A percentile compares a stretch with the other conserved stretches of the same genome.
These are phyloP conservation scores for Echinometra lucunter DNA, from an alignment of 53 echinoderm and acorn worm species.

Conservation along the genomic window DNA sequence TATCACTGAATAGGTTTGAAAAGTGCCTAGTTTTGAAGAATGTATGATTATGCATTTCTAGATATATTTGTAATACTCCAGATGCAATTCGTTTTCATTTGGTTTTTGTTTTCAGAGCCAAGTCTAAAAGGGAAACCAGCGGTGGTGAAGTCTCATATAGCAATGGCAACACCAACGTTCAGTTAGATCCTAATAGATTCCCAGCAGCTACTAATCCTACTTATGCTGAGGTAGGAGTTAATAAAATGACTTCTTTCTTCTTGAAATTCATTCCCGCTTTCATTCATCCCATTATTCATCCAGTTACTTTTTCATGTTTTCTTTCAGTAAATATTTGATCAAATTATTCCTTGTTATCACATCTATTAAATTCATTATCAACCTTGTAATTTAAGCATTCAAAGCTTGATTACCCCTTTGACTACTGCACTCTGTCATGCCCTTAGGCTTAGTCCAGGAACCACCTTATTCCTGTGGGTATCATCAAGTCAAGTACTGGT, in stretches of 20 bases:
- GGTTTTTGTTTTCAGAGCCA: constrained; percentile 30
- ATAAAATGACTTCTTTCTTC: background rate
- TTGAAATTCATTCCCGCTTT: background rate
- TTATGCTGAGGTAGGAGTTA: constrained; percentile 41
- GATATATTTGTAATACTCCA: too few relatives aligned
- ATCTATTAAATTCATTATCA: too few relatives aligned
- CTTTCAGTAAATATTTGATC: too few relatives aligned
- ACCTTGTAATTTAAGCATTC: too few relatives aligned
- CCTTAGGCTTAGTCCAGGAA: too few relatives aligned
- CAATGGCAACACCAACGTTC: constrained; percentile 56
- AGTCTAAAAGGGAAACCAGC: constrained; percentile 52
- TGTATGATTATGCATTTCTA: background rate
- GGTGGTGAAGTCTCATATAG: constrained; percentile 44
- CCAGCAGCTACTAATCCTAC: constrained; percentile 46
- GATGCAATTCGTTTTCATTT: too few relatives aligned
- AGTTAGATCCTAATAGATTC: constrained; percentile 41
- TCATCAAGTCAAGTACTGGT: too few relatives aligned
- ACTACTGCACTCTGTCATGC: too few relatives aligned
- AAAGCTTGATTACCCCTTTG: too few relatives aligned
- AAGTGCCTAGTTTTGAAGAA: background rate
- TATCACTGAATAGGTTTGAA: background rate
- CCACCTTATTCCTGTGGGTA: too few relatives aligned
- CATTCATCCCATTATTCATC: background rate
- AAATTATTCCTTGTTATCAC: too few relatives aligned
- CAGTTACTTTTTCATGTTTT: background rate